phyloP scores from a whole-genome alignment of 64 coral and sea anemone genomes.

The Actinia equina region DNA sequence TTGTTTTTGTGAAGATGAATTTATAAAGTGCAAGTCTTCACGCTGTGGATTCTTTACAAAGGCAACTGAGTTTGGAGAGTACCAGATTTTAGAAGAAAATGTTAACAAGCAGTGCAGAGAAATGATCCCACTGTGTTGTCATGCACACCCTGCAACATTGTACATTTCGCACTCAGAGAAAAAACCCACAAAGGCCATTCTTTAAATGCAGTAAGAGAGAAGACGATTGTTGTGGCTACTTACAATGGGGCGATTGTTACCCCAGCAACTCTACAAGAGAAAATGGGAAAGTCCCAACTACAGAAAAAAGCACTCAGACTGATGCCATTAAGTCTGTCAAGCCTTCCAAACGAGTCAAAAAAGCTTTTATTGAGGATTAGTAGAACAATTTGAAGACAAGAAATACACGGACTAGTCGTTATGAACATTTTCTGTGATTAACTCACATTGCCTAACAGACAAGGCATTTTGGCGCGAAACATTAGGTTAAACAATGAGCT shows the following conservation, averaged over 20 bases:
- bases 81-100: neutral
- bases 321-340: too few relatives aligned
- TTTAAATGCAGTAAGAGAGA: neutral
- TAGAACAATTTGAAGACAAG: too few relatives aligned
- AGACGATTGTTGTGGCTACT: neutral
- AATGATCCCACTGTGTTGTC: neutral
- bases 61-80: neutral
- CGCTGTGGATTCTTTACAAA: neutral
- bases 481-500: too few relatives aligned
- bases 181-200: neutral
- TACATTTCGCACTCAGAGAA: neutral
- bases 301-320: too few relatives aligned
- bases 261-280: neutral
- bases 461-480: too few relatives aligned
- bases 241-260: neutral
- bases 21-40: neutral
- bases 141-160: neutral
- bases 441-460: too few relatives aligned
- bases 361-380: too few relatives aligned
- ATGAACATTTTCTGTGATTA: too few relatives aligned
- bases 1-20: neutral
- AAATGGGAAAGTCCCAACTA: neutral
- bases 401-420: too few relatives aligned
- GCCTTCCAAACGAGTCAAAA: too few relatives aligned
- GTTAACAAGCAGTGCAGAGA: neutral